Conservation (phyloP, 2,113 vertebrate genomes). For the Kobus ellipsiprymnus region DNA sequence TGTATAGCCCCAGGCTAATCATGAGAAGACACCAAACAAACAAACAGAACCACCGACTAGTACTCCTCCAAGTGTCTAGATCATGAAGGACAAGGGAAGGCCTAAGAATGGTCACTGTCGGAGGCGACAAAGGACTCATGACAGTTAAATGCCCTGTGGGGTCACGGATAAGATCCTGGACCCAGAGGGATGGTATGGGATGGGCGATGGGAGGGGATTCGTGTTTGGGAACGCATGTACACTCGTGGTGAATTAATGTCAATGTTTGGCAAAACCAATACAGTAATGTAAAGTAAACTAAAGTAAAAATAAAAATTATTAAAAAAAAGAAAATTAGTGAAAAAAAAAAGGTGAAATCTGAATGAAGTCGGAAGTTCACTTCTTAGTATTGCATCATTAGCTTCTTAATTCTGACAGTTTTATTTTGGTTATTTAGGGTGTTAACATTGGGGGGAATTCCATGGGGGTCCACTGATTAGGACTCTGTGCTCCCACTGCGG, state of each 20-base stretch:
- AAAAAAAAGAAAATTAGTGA: neutral
- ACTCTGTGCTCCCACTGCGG: neutral
- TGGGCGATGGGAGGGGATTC: too few relatives aligned
- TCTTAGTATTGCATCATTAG: neutral
- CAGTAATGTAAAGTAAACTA: too few relatives aligned
- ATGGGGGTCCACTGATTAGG: neutral
- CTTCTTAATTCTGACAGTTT: slow-evolving; percentile 18
- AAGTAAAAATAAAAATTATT: too few relatives aligned
- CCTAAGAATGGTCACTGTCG: neutral
- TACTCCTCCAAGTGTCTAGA: neutral
- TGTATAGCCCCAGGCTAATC: neutral
- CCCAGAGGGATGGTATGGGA: too few relatives aligned
- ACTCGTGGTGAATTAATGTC: too few relatives aligned
- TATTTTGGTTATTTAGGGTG: neutral
- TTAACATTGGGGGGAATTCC: neutral
- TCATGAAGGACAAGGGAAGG: neutral
- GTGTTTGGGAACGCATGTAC: too few relatives aligned
- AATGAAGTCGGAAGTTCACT: neutral
- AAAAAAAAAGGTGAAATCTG: neutral
- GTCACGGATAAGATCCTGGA: neutral
- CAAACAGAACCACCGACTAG: neutral
- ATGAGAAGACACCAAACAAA: neutral
- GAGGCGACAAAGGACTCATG: neutral
- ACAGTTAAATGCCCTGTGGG: neutral
- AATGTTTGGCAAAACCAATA: too few relatives aligned